Base-by-base conservation (phyloP, 1,140 invertebrate species). In the Platyura marginata region DNA sequence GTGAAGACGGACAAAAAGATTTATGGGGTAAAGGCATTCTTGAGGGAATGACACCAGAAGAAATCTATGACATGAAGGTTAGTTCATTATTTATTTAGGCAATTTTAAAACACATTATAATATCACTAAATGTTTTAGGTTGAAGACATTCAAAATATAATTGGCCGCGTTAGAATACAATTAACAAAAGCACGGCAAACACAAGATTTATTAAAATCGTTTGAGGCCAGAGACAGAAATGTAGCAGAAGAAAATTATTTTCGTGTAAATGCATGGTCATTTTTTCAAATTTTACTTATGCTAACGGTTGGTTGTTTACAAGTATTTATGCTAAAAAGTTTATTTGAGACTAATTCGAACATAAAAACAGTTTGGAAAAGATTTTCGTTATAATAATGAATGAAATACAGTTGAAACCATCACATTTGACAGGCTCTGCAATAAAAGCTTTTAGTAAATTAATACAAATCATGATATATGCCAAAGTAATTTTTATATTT, bases 151-250 rank as follows among this genome's bases (percentile, higher is more conserved):
- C 64, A 75, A 62, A 74, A 67, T 45, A 63, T 69, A 23, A 63
- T 81, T 11, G 66, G 70, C 32, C 68, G 64, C 46, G 70, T 82
- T 2, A 62, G 70, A 15, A 54, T 59, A 25, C 65, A 76, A 54
- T 51, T 83, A 19, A 71, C 69, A 5, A 71, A 75, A 50, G 74
- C 78, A 0, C 57, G 74, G 15, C 68, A 79, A 43, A 51, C 80
- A 42, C 83, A 88, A 61, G 81, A 85, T 49, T 54, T 77, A 32
- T 63, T 79, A 34, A 71, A 76, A 16, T 77, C 79, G 1, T 70
- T 72, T 49, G 84, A 87, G 60, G 75, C 80, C 1, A 58, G 81
- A 25, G 83, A 88, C 59, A 67, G 82, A 45, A 85, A 82, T 59
- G 50, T 80, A n/a, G 76, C 78, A 1, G 84, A 89, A 56, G 68